These are phyloP conservation scores for Tetragnatha montana DNA, from an alignment of 2,888 invertebrate species.

Conservation along the genomic window DNA sequence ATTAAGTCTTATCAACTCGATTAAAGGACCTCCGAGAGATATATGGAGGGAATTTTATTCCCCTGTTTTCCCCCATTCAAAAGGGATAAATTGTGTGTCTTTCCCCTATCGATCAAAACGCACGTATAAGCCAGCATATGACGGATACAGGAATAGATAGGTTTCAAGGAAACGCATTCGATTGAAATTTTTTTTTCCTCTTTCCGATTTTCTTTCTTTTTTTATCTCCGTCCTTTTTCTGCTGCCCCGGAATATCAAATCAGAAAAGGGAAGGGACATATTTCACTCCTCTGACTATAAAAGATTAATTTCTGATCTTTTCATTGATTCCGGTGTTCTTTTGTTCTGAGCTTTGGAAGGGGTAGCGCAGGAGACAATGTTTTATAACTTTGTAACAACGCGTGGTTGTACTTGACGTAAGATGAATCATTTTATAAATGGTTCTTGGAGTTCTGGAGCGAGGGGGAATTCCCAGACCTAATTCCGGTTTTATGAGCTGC, in stretches of 20 bases:
- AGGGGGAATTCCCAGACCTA: neutral
- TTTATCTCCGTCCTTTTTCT: slow-evolving; percentile 1
- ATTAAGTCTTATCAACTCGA: slow-evolving; percentile 58
- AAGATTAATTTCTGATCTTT: slow-evolving; percentile 47
- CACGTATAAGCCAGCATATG: slow-evolving; percentile 34
- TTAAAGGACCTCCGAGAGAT: slow-evolving; percentile 29
- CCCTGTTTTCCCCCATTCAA: slow-evolving; percentile 30
- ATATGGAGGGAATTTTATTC: slow-evolving; percentile 10
- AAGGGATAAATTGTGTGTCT: slow-evolving; percentile 57
- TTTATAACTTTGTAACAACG: neutral
- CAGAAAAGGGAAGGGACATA: slow-evolving; percentile 32
- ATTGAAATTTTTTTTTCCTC: slow-evolving; percentile 49
- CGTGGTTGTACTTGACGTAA: slow-evolving; percentile 1
- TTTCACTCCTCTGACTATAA: slow-evolving; percentile 40
- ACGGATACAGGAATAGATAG: slow-evolving; percentile 40
- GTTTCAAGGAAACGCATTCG: slow-evolving; percentile 42
- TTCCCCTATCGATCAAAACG: slow-evolving; percentile 4
- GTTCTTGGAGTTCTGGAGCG: neutral
- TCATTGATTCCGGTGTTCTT: slow-evolving; percentile 16
- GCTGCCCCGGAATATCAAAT: slow-evolving; percentile 31
- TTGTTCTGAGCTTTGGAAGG: neutral
- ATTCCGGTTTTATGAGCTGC: neutral
- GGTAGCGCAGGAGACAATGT: neutral
- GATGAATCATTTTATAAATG: slow-evolving; percentile 41
- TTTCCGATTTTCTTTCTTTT: neutral